Conservation (phyloP, 2,888 invertebrate species). For the Himalopsyche japonica region DNA sequence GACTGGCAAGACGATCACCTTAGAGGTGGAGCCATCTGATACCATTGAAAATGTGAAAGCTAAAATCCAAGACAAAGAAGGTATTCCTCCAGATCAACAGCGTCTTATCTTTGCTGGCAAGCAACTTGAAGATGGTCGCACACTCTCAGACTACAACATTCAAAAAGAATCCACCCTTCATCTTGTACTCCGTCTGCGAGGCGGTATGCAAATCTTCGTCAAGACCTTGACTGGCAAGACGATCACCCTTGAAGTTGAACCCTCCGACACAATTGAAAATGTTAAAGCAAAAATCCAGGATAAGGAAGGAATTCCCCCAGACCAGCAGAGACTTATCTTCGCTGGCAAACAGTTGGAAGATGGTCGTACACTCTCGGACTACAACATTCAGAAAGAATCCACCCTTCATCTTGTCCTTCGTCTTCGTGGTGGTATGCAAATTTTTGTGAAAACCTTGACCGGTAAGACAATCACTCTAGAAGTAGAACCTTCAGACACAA, state of each 20-base stretch:
- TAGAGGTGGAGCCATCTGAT: constrained; percentile 55
- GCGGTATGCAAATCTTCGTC: constrained; percentile 92
- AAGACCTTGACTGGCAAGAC: constrained; percentile 94
- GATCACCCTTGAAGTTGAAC: constrained; percentile 91
- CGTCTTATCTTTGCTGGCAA: constrained; percentile 82
- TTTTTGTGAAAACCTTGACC: constrained; percentile 93
- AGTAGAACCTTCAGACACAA: constrained; percentile 90
- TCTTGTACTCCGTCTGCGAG: constrained; percentile 62
- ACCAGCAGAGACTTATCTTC: constrained; percentile 70
- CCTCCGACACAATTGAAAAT: constrained; percentile 93
- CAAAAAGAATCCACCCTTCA: constrained; percentile 66
- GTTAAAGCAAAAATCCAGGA: constrained; percentile 92
- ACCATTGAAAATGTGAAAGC: constrained; percentile 66
- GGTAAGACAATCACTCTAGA: constrained; percentile 94
- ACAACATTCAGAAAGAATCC: constrained; percentile 67
- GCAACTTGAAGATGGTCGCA: constrained; percentile 86
- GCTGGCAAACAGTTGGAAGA: constrained; percentile 87
- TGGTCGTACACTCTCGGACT: constrained; percentile 79
- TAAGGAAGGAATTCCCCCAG: constrained; percentile 62
- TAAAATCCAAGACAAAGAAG: constrained; percentile 43
- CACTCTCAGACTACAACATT: constrained; percentile 72
- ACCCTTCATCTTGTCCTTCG: constrained; percentile 63
- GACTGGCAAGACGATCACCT: constrained; percentile 51
- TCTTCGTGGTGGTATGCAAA: constrained; percentile 80
- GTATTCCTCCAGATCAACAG: constrained; percentile 54